Evolutionary conservation across 2,888 invertebrate genomes (phyloP).

Genomic region (Hyppa rectilinea): DNA sequence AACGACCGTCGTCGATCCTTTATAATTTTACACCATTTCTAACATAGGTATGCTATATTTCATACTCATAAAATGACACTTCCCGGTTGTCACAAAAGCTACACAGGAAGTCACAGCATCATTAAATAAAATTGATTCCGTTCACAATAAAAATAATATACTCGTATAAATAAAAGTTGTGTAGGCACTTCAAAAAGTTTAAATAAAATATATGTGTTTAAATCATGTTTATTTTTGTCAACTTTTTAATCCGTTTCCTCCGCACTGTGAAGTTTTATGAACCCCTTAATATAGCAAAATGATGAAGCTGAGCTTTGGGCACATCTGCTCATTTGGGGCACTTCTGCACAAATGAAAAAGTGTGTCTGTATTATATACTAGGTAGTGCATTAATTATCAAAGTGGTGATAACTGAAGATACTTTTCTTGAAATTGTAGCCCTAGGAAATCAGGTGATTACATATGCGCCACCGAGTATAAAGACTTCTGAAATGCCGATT

Average conservation of each 20-base stretch:
- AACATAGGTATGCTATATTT: slow-evolving; percentile 33
- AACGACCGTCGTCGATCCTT: slow-evolving; percentile 37
- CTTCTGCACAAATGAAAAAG: too few relatives aligned
- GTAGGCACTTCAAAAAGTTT: slow-evolving; percentile 53
- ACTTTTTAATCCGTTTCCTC: slow-evolving; percentile 38
- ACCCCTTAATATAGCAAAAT: slow-evolving; percentile 22
- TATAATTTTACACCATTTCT: slow-evolving; percentile 31
- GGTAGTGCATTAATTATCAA: too few relatives aligned
- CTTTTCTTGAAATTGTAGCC: too few relatives aligned
- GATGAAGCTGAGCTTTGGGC: slow-evolving; percentile 7
- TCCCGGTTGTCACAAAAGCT: slow-evolving; percentile 44
- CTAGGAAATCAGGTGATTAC: too few relatives aligned
- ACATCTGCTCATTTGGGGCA: slow-evolving; percentile 32
- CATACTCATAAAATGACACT: slow-evolving; percentile 22
- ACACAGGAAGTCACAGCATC: slow-evolving; percentile 52
- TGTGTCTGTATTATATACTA: too few relatives aligned
- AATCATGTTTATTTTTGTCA: slow-evolving; percentile 30
- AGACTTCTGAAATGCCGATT: too few relatives aligned
- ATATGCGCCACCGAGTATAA: too few relatives aligned
- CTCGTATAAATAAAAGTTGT: slow-evolving; percentile 39
- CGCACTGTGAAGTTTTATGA: slow-evolving; percentile 25
- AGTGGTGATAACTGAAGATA: too few relatives aligned
- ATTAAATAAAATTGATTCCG: slow-evolving; percentile 57
- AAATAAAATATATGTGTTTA: slow-evolving; percentile 31
- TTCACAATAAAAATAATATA: slow-evolving; percentile 48